Percentiles rank a stretch among this genome's conserved stretches.
These are phyloP conservation scores for Crotophaga sulcirostris DNA, from an alignment of 2,113 vertebrate species.

Conservation along the genomic window DNA sequence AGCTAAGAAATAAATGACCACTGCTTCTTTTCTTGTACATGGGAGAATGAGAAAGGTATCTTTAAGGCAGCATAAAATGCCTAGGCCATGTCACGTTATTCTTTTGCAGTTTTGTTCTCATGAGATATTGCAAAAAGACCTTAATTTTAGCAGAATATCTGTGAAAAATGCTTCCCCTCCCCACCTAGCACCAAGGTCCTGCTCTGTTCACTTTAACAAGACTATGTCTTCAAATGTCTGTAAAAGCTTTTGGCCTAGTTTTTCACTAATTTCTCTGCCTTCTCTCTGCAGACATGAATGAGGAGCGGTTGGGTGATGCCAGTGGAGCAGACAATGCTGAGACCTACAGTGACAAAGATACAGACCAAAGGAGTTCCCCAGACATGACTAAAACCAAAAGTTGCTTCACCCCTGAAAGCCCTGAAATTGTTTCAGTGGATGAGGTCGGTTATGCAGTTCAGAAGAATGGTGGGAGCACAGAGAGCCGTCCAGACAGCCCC, in stretches of 20 bases:
- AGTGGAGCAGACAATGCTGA: conserved; percentile 81
- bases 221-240: neutral
- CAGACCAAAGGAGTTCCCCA: conserved; percentile 88
- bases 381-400: conserved; percentile 84
- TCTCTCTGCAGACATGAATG: conserved; percentile 81
- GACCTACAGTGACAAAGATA: conserved; percentile 90
- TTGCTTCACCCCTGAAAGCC: conserved; percentile 86
- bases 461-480: conserved; percentile 77
- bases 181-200: neutral
- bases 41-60: neutral
- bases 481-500: conserved; percentile 80
- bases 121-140: neutral
- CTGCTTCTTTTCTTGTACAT: neutral
- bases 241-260: neutral
- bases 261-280: conserved; percentile 32
- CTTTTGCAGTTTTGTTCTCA: neutral
- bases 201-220: neutral
- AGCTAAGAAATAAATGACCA: neutral
- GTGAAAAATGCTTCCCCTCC: fast-evolving
- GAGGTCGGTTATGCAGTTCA: conserved; percentile 80
- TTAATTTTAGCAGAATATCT: neutral
- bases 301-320: conserved; percentile 84
- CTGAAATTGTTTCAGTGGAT: conserved; percentile 85
- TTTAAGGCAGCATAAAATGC: neutral
- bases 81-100: neutral